Percentiles rank a stretch among this genome's conserved stretches.
phyloP scores from a whole-genome alignment of 2,797 vertebrate genomes.

The Diplodus puntazzo region DNA sequence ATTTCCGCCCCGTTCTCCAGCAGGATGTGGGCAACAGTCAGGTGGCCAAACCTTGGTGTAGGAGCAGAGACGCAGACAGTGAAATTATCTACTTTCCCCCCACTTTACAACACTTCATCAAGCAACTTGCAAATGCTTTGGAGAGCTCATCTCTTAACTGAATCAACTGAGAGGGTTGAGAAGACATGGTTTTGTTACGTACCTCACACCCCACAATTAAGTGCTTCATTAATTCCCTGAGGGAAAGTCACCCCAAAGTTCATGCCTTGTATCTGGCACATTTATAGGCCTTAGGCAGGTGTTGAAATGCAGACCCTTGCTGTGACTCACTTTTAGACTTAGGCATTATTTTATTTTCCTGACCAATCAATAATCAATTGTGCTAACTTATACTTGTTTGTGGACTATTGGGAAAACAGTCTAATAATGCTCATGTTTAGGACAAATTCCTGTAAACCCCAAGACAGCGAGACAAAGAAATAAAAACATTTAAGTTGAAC shows the following conservation, averaged over 20 bases:
- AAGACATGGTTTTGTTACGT: neutral
- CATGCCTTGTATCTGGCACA: too few species aligned
- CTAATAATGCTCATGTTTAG: neutral
- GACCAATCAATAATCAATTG: too few species aligned
- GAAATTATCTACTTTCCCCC: fast-evolving
- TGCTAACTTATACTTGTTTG: too few species aligned
- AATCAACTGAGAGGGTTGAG: neutral
- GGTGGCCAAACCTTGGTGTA: conserved; percentile 90
- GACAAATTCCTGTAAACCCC: neutral
- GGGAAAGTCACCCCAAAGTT: neutral
- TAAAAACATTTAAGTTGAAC: neutral
- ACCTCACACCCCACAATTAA: neutral
- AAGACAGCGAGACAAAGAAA: neutral
- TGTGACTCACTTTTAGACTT: neutral
- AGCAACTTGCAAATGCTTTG: too few species aligned
- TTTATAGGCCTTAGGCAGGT: neutral
- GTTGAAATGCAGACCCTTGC: neutral
- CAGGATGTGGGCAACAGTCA: conserved; percentile 91
- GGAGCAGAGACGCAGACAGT: neutral
- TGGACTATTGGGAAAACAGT: too few species aligned
- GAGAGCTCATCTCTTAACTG: neutral
- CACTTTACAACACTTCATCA: neutral
- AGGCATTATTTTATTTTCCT: too few species aligned
- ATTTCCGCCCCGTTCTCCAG: conserved; percentile 96
- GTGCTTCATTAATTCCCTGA: too few species aligned